Base-by-base conservation (phyloP, 2,113 vertebrate species). In the Percopsis transmontana region DNA sequence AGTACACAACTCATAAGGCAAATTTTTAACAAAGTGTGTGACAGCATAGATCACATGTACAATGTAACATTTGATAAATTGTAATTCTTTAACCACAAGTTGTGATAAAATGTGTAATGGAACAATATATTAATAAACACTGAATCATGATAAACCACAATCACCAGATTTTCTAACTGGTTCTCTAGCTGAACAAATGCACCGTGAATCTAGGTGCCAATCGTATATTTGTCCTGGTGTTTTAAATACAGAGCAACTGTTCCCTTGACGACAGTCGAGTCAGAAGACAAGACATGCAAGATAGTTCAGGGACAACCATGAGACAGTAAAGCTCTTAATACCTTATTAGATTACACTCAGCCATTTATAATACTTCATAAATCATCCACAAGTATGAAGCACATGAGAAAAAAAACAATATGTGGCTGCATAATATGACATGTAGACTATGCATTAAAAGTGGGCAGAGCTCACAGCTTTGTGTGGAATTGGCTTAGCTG, bases 291-390 rank as follows among this genome's bases (percentile, higher is more conserved):
- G n/a, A n/a, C n/a, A n/a, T n/a, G n/a, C n/a, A n/a, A n/a, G n/a
- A n/a, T n/a, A n/a, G 4, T 15, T 55, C 33, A 52, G 45, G 41
- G 52, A 20, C 33, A 55, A 38, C 33, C 5, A 54, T 47, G 59
- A 56, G 45, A 33, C 39, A 57, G 27, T 68, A 72, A 83, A 87
- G 69, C 72, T 12, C 70, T 77, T 85, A 80, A 85, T 74, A 53
- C 68, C 58, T 57, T 68, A 56, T 61, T 59, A 12, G 1, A 62
- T 74, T 72, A 81, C 55, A 71, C 58, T 72, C 58, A 67, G 51
- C 53, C n/a, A n/a, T n/a, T n/a, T 50, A 53, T 53, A 40, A 47
- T 51, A 42, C 41, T 55, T 47, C 48, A 10, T 59, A 42, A 0
- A 27, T 60, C 61, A 40, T 48, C 21, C 21, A 9, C 11, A 19